These are phyloP conservation scores for Nasalis larvatus DNA, from an alignment of 2,113 vertebrate genomes.

Conservation along the genomic window DNA sequence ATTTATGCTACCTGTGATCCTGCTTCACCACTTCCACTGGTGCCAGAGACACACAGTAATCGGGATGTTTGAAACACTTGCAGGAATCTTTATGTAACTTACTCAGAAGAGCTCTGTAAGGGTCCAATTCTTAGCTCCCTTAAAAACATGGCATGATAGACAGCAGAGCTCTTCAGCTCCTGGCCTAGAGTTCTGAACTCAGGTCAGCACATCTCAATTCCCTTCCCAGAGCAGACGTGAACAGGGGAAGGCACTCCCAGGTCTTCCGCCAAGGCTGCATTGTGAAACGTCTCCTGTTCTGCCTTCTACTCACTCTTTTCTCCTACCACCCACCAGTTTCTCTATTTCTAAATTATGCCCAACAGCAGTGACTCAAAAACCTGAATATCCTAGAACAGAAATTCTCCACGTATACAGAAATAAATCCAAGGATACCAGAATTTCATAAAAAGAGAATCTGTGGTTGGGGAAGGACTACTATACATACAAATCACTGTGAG, in stretches of 20 bases:
- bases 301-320: not conserved
- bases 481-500: not conserved
- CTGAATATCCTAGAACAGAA: conserved; percentile 42
- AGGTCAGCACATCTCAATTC: not conserved
- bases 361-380: conserved; percentile 56
- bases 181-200: not conserved
- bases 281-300: not conserved
- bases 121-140: not conserved
- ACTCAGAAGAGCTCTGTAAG: not conserved
- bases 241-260: not conserved
- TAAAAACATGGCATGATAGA: fast-evolving
- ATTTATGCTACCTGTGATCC: not conserved
- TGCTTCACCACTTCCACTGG: not conserved
- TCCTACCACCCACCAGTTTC: conserved; percentile 28
- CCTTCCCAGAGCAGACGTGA: not conserved
- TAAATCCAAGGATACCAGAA: conserved; percentile 63
- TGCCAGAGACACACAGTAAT: not conserved
- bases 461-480: conserved; percentile 28
- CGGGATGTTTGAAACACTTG: not conserved
- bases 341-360: conserved; percentile 54
- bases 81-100: not conserved
- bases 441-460: conserved; percentile 65
- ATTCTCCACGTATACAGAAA: conserved; percentile 49
- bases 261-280: not conserved
- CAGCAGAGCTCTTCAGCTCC: not conserved